A percentile compares a stretch with the other conserved stretches of the same genome.
Conservation (phyloP, 2,888 invertebrate species). For the Chrysolina oricalcia region DNA sequence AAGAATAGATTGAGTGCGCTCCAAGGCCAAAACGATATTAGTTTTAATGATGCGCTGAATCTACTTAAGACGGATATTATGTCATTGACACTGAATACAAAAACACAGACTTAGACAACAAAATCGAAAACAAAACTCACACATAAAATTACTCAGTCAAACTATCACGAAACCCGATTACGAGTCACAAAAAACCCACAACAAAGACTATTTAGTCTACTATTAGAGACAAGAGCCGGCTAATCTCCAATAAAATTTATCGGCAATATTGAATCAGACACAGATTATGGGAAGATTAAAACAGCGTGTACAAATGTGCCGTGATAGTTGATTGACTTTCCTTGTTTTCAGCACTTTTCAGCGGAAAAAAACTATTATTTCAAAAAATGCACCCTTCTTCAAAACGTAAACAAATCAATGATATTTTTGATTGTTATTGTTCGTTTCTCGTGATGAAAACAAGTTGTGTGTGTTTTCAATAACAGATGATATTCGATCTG, state of each 20-base stretch:
- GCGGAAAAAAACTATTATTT: too few relatives aligned
- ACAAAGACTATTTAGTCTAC: constrained; percentile 6
- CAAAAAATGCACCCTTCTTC: too few relatives aligned
- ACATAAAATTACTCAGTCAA: background rate
- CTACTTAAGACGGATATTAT: background rate
- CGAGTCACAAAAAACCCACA: constrained; percentile 18
- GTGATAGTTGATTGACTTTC: constrained; percentile 17
- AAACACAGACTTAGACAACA: background rate
- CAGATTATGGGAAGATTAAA: constrained; percentile 15
- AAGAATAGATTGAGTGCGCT: too few relatives aligned
- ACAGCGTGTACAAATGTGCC: constrained; percentile 20
- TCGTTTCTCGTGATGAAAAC: too few relatives aligned
- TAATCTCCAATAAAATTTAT: background rate
- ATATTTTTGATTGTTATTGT: too few relatives aligned
- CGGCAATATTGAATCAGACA: constrained; percentile 14
- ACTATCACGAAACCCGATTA: background rate
- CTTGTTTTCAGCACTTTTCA: too few relatives aligned
- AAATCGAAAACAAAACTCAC: background rate
- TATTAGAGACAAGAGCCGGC: constrained; percentile 10
- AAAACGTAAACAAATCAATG: too few relatives aligned
- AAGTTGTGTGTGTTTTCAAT: too few relatives aligned
- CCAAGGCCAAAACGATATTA: too few relatives aligned
- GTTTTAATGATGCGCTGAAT: background rate
- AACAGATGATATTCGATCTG: too few relatives aligned
- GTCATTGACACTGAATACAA: too few relatives aligned